Percentiles rank a stretch among this genome's conserved stretches.
Conservation (phyloP, 1,140 invertebrate genomes). For the Orchesella cincta region DNA sequence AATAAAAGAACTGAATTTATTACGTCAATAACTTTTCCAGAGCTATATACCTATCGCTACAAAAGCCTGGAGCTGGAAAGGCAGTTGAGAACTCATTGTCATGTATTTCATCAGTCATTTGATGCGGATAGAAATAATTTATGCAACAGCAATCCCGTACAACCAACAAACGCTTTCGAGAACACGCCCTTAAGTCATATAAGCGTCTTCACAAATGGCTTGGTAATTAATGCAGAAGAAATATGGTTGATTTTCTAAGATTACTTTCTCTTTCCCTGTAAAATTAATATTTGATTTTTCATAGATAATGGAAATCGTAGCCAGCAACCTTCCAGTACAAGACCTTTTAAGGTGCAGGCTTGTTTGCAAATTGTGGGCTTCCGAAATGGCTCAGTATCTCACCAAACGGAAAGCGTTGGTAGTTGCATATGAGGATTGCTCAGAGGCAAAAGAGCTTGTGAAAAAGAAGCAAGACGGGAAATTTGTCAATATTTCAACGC, state of each 20-base stretch:
- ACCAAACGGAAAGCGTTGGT: conserved; percentile 31
- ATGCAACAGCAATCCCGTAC: background rate
- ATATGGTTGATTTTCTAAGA: background rate
- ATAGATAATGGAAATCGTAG: conserved; percentile 34
- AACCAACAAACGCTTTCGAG: background rate
- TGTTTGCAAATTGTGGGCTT: conserved; percentile 33
- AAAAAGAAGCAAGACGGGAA: conserved; percentile 27
- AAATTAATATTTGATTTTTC: background rate
- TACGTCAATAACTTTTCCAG: too few relatives aligned
- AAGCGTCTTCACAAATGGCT: background rate
- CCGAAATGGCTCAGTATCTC: conserved; percentile 31
- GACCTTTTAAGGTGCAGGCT: conserved; percentile 25
- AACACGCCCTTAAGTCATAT: background rate
- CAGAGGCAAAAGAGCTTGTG: conserved; percentile 21
- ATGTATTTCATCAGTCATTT: conserved; percentile 11
- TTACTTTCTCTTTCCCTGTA: background rate
- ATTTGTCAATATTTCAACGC: conserved; percentile 33
- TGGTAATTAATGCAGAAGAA: background rate
- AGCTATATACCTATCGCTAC: conserved; percentile 23
- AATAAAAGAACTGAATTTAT: too few relatives aligned
- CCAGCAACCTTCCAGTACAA: conserved; percentile 32
- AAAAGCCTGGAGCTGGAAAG: conserved; percentile 13
- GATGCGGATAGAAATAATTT: too few relatives aligned
- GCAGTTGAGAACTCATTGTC: conserved; percentile 3
- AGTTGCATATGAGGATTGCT: conserved; percentile 28